These are phyloP conservation scores for Siniperca undulata DNA, from an alignment of 2,797 vertebrate species.

Conservation along the genomic window DNA sequence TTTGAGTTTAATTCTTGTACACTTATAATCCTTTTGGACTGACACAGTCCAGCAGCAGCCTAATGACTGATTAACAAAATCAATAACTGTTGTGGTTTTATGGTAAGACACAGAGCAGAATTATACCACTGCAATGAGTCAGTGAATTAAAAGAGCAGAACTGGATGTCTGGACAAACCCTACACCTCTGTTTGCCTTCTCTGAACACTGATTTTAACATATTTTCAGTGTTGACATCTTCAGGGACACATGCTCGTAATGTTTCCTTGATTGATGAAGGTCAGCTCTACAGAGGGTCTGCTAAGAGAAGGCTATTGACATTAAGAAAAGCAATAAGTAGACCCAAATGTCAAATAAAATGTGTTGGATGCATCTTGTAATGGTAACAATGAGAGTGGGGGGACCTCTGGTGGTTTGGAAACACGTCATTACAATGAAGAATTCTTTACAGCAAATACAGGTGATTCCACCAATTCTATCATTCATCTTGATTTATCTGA, in stretches of 20 bases:
- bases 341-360: constrained; percentile 29
- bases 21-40: constrained; percentile 26
- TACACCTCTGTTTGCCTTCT: constrained; percentile 26
- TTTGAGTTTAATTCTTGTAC: constrained; percentile 10
- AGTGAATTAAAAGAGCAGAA: constrained; percentile 2
- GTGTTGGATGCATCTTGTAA: not conserved
- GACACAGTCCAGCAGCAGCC: constrained; percentile 14
- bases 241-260: constrained; percentile 51
- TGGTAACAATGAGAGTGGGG: constrained; percentile 15
- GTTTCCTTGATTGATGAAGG: constrained; percentile 61
- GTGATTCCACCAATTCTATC: not conserved
- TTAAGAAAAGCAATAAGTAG: not conserved
- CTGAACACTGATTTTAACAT: constrained; percentile 49
- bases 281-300: constrained; percentile 17
- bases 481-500: not conserved
- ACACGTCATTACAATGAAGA: constrained; percentile 5
- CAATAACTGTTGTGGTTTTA: constrained; percentile 30
- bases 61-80: constrained; percentile 44
- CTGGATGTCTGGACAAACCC: not conserved
- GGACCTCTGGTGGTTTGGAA: constrained; percentile 49
- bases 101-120: not conserved
- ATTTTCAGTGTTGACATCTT: constrained; percentile 37
- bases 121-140: not conserved
- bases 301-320: not conserved
- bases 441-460: not conserved